Conservation (phyloP, 1,140 invertebrate genomes). For the Pseudomyrmex concolor region DNA sequence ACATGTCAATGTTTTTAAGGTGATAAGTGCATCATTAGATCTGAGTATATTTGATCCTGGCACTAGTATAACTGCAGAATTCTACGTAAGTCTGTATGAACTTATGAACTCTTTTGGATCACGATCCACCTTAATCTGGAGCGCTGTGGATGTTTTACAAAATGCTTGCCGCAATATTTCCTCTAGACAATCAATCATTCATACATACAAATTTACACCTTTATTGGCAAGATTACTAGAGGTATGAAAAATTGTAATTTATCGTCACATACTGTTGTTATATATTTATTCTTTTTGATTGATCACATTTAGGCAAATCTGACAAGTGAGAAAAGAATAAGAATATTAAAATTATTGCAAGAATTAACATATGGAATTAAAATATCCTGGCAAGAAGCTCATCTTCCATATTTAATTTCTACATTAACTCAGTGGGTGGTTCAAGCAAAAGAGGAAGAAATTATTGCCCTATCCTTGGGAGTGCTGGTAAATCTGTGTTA, state of each 20-base stretch:
- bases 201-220: slow-evolving; percentile 89
- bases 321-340: slow-evolving; percentile 82
- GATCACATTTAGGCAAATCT: slow-evolving; percentile 72
- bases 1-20: slow-evolving; percentile 74
- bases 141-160: slow-evolving; percentile 87
- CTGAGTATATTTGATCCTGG: slow-evolving; percentile 86
- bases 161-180: slow-evolving; percentile 87
- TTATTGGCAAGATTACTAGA: slow-evolving; percentile 87
- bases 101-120: slow-evolving; percentile 78
- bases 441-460: slow-evolving; percentile 86
- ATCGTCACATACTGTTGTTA: slow-evolving; percentile 12
- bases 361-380: slow-evolving; percentile 90
- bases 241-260: slow-evolving; percentile 76
- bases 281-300: background rate
- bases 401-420: slow-evolving; percentile 87
- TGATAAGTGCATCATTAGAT: slow-evolving; percentile 84
- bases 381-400: slow-evolving; percentile 89
- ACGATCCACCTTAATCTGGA: slow-evolving; percentile 85
- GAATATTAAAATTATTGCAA: slow-evolving; percentile 84
- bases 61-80: slow-evolving; percentile 82
- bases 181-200: slow-evolving; percentile 87
- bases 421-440: slow-evolving; percentile 87
- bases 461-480: slow-evolving; percentile 87
- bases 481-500: slow-evolving; percentile 91
- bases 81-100: slow-evolving; percentile 86